Evolutionary conservation across 2,888 invertebrate genomes (phyloP).

Genomic region (Polyommatus iphigenia): DNA sequence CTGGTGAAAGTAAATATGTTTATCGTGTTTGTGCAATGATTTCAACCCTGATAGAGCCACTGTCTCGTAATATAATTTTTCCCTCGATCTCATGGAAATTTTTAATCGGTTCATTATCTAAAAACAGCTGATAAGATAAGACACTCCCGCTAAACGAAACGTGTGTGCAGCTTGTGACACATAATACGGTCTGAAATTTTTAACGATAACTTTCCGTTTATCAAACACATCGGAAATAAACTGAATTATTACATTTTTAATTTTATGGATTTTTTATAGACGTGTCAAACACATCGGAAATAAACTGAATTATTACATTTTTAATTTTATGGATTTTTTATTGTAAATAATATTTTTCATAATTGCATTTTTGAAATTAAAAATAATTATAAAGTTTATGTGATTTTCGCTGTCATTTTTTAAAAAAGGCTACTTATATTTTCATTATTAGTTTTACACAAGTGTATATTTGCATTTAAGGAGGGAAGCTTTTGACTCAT

Average conservation of each 20-base stretch:
- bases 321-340: too few relatives aligned
- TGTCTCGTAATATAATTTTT: constrained; percentile 50
- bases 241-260: constrained; percentile 8
- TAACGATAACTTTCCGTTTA: constrained; percentile 37
- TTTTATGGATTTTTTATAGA: too few relatives aligned
- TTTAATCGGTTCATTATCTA: constrained; percentile 64
- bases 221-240: constrained; percentile 16
- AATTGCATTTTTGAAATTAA: too few relatives aligned
- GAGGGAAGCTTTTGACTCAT: not conserved
- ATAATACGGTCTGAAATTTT: constrained; percentile 49
- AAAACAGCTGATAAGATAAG: constrained; percentile 67
- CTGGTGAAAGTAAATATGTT: constrained; percentile 22
- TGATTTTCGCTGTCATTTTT: too few relatives aligned
- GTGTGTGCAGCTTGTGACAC: constrained; percentile 58
- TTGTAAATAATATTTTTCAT: too few relatives aligned
- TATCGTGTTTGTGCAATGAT: constrained; percentile 27
- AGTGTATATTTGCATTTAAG: too few relatives aligned
- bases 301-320: constrained; percentile 17
- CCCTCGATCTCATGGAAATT: constrained; percentile 57
- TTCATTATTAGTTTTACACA: not conserved
- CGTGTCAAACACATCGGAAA: not conserved
- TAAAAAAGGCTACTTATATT: not conserved
- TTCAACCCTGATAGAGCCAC: constrained; percentile 31
- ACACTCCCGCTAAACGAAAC: constrained; percentile 53
- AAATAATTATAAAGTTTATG: too few relatives aligned